phyloP scores from a whole-genome alignment of 2,797 vertebrate species.

The Peromyscus attwateri region DNA sequence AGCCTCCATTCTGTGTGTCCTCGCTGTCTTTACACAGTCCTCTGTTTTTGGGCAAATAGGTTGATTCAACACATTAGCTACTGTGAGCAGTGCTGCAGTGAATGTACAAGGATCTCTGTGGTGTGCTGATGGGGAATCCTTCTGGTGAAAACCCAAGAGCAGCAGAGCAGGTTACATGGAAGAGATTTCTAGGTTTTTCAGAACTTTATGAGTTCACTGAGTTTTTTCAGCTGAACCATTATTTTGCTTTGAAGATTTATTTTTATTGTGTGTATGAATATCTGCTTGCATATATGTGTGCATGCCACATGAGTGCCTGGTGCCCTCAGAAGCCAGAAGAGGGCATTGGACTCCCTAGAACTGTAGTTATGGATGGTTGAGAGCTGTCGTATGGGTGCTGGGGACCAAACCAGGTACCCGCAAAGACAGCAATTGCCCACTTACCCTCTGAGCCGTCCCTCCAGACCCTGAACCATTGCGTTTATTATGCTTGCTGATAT shows the following conservation, averaged over 20 bases:
- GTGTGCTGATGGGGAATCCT: not conserved
- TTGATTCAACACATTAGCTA: not conserved
- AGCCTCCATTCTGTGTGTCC: not conserved
- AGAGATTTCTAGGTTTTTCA: no score
- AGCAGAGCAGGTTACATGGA: not conserved
- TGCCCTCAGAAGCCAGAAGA: not conserved
- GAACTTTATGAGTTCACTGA: not conserved
- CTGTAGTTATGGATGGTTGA: not conserved
- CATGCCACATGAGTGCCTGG: not conserved
- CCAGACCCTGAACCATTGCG: not conserved
- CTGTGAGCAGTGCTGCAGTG: not conserved
- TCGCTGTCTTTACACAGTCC: no score
- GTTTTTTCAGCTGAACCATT: not conserved
- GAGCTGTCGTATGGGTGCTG: not conserved
- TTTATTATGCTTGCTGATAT: not conserved
- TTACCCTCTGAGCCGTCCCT: not conserved
- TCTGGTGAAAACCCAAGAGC: not conserved
- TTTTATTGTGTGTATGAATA: not conserved
- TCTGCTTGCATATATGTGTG: not conserved
- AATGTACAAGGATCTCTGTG: not conserved
- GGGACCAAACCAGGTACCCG: not conserved
- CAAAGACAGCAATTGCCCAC: not conserved
- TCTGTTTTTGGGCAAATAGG: not conserved
- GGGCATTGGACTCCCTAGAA: not conserved
- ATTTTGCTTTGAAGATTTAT: not conserved